Evolutionary conservation across 1,140 invertebrate genomes (phyloP).

Genomic region (Periplaneta americana): DNA sequence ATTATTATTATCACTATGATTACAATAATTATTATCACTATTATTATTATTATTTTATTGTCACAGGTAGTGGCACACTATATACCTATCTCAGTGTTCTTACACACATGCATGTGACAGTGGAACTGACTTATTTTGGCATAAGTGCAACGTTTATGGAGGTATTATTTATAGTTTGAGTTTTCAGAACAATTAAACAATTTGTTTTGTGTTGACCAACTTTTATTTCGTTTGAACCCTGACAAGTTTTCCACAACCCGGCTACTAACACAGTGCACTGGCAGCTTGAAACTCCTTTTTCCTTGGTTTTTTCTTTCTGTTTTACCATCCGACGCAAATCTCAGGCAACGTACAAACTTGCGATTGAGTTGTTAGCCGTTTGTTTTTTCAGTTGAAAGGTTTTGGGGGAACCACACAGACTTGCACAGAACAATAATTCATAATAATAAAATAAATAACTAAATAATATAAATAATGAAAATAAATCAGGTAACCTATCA

Average conservation of each 20-base stretch:
- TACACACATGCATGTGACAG: neutral
- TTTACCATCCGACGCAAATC: neutral
- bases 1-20: too few relatives aligned
- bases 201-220: constrained; percentile 2
- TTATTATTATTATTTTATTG: constrained; percentile 1
- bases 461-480: constrained; percentile 22
- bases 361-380: neutral
- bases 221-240: constrained; percentile 7
- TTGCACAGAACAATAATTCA: constrained; percentile 24
- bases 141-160: constrained; percentile 1
- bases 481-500: constrained; percentile 25
- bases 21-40: neutral
- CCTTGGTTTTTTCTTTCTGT: constrained; percentile 8
- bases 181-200: constrained; percentile 6
- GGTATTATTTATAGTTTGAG: constrained; percentile 6
- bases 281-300: neutral
- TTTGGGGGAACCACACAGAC: constrained; percentile 23
- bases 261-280: neutral
- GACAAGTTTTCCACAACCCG: constrained; percentile 3
- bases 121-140: constrained; percentile 5
- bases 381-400: constrained; percentile 11
- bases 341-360: constrained; percentile 7
- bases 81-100: neutral
- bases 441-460: constrained; percentile 15
- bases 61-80: neutral